Evolutionary conservation across 2,888 invertebrate species (phyloP), one percentile per base, ranked within the genome.

Genomic region (Phengaris arion): DNA sequence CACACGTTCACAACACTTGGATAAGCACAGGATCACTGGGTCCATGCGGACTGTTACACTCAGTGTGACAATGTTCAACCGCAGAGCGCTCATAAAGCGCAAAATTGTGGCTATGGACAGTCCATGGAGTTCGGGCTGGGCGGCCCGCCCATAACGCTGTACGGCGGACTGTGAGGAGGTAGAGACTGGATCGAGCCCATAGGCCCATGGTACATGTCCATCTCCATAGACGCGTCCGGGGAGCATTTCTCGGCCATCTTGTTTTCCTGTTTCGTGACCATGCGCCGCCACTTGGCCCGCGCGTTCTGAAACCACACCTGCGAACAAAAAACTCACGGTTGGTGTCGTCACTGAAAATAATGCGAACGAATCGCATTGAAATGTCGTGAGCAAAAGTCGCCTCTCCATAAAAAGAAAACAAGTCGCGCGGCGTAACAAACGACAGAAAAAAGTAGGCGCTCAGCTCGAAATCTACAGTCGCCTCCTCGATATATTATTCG

Each of bases 261-360:
- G 87, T 96, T 96, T 86, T 97, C 97, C 85, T 97, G 96, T 85
- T 97, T 96, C 82, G 96, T 94, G 89, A 97, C 96, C 95, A 97
- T 97, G 81, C 98, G 95, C 83, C 98, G 95, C 96, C 97, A 98
- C 94, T 98, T 98, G 81, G 98, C 98, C 59, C 98, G 94, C 51
- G 98, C 98, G 88, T 98, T 98, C 93, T 98, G 98, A 93, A 98
- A 98, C 98, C 98, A 98, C 76, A 98, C 98, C 98, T 98, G 95
- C 64, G 94, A 94, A 90, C 91, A 94, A 90, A 87, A 86, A 88
- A 83, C 75, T 81, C 76, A 81, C 76, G 54, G 78, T 87, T 85
- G 80, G 81, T 84, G 80, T 84, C 81, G 83, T 84, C 81, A 80
- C 81, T 77, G 80, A 82, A 82, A 82, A 86, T 82, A 82, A 83